Evolutionary conservation across 2,888 invertebrate genomes (phyloP), one percentile per base, ranked within the genome.

Genomic region (Pristionchus entomophagus): DNA sequence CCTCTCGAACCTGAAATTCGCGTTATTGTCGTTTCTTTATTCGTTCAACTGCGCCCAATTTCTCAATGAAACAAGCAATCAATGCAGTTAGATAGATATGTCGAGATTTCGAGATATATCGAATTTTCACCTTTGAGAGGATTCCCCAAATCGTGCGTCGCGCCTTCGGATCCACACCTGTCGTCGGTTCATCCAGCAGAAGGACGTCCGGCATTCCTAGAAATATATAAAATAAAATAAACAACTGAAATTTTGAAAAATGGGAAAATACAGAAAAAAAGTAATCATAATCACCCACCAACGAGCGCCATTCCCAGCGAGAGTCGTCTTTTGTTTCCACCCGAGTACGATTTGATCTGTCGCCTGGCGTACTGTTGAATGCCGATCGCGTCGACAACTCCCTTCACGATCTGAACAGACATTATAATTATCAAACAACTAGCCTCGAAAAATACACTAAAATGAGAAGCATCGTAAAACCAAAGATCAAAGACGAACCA

Each of bases 281-380:
- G 41, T 5, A 56, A 56, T n/a, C 5, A 14, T 22, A 22, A 56
- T 56, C 22, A 38, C 38, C n/a, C 5, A 80, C 96, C 96, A 86
- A 96, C 94, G 88, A 96, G 94, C 0, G 96, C 95, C 41, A 96
- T 94, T 0, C 96, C 96, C 10, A 96, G 95, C 90, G 96, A 96
- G 84, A 96, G 93, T 93, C 96, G 96, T 35, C 96, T 95, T 91
- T 96, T 96, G 92, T 96, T 96, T 22, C 96, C 96, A 19, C 96
- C 96, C 84, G 86, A 86, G 73, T 91, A 91, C 0, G 89, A 87
- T 41, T 91, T 90, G 88, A 91, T 91, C 83, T 90, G 89, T 4
- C 89, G 81, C 56, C 88, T 89, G 45, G 90, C 90, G 83, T 91
- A 91, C 85, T 88, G 88, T 59, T 88, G 87, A 69, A 91, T 90